phyloP scores from a whole-genome alignment of 1,140 invertebrate species.

The Drosophila punjabiensis region DNA sequence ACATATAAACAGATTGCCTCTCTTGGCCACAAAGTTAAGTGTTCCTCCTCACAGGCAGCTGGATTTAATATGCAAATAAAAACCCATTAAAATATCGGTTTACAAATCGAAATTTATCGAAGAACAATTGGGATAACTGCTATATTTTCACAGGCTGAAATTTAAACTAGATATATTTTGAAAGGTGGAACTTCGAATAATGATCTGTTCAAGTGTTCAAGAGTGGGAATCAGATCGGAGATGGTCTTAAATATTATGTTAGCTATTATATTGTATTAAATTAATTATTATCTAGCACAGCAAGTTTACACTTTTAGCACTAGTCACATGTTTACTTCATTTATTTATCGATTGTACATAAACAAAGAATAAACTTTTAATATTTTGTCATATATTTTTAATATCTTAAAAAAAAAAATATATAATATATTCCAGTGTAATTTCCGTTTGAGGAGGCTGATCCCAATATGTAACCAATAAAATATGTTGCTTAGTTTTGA shows the following conservation, averaged over 20 bases:
- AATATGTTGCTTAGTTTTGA: conserved; percentile 34
- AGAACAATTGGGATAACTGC: neutral
- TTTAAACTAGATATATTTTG: neutral
- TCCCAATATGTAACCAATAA: conserved; percentile 24
- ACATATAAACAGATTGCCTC: neutral
- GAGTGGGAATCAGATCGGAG: neutral
- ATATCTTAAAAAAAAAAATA: neutral
- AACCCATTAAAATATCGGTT: conserved; percentile 20
- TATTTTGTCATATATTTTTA: neutral
- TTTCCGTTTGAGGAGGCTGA: conserved; percentile 16
- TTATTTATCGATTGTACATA: no score
- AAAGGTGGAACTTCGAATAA: neutral
- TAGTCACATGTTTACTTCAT: no score
- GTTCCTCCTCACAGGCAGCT: conserved; percentile 6
- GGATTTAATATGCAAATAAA: conserved; percentile 18
- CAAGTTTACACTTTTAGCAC: neutral
- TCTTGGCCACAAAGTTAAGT: conserved; percentile 16
- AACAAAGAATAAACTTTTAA: no score
- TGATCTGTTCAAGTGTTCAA: neutral
- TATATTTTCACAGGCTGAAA: neutral
- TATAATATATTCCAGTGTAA: conserved; percentile 3
- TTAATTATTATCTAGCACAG: no score
- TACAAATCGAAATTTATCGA: neutral
- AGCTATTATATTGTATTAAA: no score
- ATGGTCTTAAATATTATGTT: neutral